These are phyloP conservation scores for Phortica magna DNA, from an alignment of 2,888 invertebrate species.

Conservation along the genomic window DNA sequence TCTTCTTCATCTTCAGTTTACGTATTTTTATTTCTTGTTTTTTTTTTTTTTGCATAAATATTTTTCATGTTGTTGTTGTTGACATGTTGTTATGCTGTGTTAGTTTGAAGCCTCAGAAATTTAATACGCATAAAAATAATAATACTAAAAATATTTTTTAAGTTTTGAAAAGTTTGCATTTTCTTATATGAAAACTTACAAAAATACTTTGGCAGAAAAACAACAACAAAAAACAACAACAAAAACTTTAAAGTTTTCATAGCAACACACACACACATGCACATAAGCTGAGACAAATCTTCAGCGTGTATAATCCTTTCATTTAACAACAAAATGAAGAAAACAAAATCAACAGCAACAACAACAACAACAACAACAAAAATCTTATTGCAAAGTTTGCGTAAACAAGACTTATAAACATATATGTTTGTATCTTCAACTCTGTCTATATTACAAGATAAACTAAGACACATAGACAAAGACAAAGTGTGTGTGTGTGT, in stretches of 20 bases:
- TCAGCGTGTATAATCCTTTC: conserved; percentile 53
- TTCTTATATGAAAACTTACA: background rate
- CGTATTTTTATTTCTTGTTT: conserved; percentile 14
- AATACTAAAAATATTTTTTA: too few species aligned
- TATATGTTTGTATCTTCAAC: conserved; percentile 17
- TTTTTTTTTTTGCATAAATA: conserved; percentile 6
- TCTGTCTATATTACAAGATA: conserved; percentile 40
- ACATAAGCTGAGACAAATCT: conserved; percentile 3
- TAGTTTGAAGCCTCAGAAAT: too few species aligned
- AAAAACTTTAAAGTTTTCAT: conserved; percentile 22
- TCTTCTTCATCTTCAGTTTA: conserved; percentile 15
- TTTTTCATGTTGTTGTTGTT: too few species aligned
- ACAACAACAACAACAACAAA: conserved; percentile 15
- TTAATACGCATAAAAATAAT: too few species aligned
- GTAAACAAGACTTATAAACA: conserved; percentile 59
- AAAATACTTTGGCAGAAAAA: conserved; percentile 18
- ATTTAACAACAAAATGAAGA: conserved; percentile 68
- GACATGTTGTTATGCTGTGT: too few species aligned
- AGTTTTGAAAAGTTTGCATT: too few species aligned
- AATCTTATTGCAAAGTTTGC: conserved; percentile 55
- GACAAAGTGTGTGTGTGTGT: conserved; percentile 1
- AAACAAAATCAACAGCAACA: conserved; percentile 51
- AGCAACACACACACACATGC: background rate
- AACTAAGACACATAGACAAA: conserved; percentile 35
- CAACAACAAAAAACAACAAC: too few species aligned